phyloP scores from a whole-genome alignment of 1,140 invertebrate genomes.

The Bombus difficillimus region DNA sequence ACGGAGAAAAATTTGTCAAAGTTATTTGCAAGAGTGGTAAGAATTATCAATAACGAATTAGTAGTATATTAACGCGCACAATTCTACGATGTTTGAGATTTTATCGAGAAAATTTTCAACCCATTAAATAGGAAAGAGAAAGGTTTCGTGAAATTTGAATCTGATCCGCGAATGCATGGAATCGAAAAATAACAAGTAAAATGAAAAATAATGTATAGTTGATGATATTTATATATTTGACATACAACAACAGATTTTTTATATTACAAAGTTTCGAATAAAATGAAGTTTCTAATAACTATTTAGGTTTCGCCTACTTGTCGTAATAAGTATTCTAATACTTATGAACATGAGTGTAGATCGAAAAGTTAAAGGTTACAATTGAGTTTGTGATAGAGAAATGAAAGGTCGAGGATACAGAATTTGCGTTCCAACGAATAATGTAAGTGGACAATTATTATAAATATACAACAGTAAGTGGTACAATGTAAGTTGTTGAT shows the following conservation, averaged over 20 bases:
- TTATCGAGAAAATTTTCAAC: not conserved
- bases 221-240: too few relatives aligned
- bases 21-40: not conserved
- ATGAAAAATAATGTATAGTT: not conserved
- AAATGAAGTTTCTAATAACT: too few relatives aligned
- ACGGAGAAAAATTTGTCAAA: not conserved
- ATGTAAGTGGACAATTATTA: not conserved
- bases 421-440: not conserved
- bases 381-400: not conserved
- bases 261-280: too few relatives aligned
- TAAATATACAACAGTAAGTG: too few relatives aligned
- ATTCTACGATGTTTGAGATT: not conserved
- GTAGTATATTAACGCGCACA: too few relatives aligned
- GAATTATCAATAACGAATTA: too few relatives aligned
- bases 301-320: too few relatives aligned
- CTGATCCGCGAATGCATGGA: too few relatives aligned
- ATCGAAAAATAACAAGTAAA: not conserved
- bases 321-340: not conserved
- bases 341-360: not conserved
- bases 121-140: too few relatives aligned
- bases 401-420: not conserved
- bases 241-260: too few relatives aligned
- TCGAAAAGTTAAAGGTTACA: not conserved
- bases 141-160: too few relatives aligned
- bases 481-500: not conserved